Conservation (phyloP, 2,888 invertebrate species). For the Melanotus villosus region DNA sequence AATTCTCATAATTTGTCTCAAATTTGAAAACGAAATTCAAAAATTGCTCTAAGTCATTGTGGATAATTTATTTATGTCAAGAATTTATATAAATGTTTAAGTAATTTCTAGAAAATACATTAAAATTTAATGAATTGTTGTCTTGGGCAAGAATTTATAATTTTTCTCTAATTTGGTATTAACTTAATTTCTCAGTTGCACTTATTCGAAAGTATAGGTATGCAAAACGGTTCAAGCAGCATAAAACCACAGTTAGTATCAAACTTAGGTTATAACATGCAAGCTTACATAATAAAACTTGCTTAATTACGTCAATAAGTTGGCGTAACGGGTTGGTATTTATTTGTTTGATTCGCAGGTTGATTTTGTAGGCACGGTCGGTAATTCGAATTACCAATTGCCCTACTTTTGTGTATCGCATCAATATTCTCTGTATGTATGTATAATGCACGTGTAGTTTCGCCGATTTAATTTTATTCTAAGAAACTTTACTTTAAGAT, state of each 20-base stretch:
- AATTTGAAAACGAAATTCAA: too few species aligned
- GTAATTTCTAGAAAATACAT: too few species aligned
- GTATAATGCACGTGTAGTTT: constrained; percentile 15
- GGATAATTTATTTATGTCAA: too few species aligned
- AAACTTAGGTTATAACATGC: constrained; percentile 19
- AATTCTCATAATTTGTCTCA: too few species aligned
- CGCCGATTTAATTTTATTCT: not conserved
- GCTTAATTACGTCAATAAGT: constrained; percentile 38
- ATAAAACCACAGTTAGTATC: constrained; percentile 9
- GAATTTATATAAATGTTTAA: too few species aligned
- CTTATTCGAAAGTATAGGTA: not conserved
- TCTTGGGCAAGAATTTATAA: not conserved
- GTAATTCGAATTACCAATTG: constrained; percentile 32
- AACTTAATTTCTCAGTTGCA: not conserved
- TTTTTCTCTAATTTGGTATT: not conserved
- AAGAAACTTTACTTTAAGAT: too few species aligned
- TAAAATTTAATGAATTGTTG: too few species aligned
- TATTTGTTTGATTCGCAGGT: constrained; percentile 42
- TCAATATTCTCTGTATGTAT: not conserved
- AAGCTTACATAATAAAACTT: constrained; percentile 36
- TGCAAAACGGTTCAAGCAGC: constrained; percentile 2
- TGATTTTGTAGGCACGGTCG: constrained; percentile 41
- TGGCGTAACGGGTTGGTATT: constrained; percentile 37
- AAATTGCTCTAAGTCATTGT: too few species aligned
- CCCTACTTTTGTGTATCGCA: constrained; percentile 33